phyloP scores from a whole-genome alignment of 1,140 invertebrate species.

The Brachionus paranguensis region DNA sequence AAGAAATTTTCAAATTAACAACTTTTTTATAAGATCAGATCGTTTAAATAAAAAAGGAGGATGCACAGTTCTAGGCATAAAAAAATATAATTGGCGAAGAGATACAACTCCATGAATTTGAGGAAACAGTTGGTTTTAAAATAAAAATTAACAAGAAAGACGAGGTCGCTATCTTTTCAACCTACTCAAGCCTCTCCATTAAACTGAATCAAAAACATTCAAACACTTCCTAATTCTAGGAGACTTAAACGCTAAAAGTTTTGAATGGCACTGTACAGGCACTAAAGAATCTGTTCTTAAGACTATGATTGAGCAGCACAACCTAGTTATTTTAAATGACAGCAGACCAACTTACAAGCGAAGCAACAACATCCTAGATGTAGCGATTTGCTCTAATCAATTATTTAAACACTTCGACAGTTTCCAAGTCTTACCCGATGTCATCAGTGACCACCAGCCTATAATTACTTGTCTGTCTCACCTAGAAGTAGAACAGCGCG shows the following conservation, averaged over 20 bases:
- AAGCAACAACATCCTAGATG: neutral
- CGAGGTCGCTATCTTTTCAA: neutral
- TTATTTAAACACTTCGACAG: too few species aligned
- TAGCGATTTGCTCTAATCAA: neutral
- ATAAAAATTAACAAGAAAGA: neutral
- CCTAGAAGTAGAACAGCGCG: neutral
- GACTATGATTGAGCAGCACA: neutral
- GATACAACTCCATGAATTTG: neutral
- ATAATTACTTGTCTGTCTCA: neutral
- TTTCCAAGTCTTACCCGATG: neutral
- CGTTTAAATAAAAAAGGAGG: neutral
- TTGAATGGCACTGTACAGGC: neutral
- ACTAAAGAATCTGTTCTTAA: neutral
- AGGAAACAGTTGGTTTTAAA: neutral
- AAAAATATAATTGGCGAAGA: neutral
- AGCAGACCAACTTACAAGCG: neutral
- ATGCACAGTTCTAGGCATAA: neutral
- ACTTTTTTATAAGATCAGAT: neutral
- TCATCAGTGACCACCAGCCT: too few species aligned
- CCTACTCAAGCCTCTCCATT: neutral
- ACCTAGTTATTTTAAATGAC: neutral
- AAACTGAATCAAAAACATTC: neutral
- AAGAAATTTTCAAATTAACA: neutral
- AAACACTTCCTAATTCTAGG: neutral
- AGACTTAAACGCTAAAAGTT: neutral